Evolutionary conservation across 2,888 invertebrate species (phyloP).

Genomic region (Cosmia trapezina): DNA sequence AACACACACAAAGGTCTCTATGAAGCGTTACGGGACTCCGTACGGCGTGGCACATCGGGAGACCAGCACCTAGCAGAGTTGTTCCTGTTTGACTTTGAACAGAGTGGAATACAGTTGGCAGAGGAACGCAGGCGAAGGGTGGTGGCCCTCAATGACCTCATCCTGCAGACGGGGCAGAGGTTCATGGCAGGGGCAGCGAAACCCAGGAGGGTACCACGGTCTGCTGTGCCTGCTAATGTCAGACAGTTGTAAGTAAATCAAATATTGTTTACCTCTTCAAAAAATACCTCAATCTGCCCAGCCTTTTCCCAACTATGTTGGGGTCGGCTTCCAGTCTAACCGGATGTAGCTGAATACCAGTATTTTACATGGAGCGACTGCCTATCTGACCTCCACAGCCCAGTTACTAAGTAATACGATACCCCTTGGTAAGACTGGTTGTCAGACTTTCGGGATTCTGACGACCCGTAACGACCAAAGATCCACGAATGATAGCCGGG

Average conservation of each 20-base stretch:
- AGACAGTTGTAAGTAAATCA: constrained; percentile 92
- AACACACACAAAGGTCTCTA: constrained; percentile 97
- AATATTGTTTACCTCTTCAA: not conserved
- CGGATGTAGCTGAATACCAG: too few relatives aligned
- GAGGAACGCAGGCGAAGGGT: constrained; percentile 93
- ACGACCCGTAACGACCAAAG: too few relatives aligned
- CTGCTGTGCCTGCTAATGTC: constrained; percentile 93
- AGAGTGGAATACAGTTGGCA: constrained; percentile 98
- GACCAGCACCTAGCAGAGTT: constrained; percentile 96
- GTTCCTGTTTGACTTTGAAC: constrained; percentile 99
- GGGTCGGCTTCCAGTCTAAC: too few relatives aligned
- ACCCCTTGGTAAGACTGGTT: too few relatives aligned
- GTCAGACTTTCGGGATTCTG: too few relatives aligned
- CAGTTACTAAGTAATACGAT: too few relatives aligned
- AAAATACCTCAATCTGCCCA: too few relatives aligned
- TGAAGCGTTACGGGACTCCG: constrained; percentile 93
- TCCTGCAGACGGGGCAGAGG: constrained; percentile 95
- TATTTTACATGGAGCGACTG: too few relatives aligned
- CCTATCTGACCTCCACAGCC: too few relatives aligned
- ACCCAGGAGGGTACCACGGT: constrained; percentile 92
- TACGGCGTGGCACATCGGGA: constrained; percentile 93
- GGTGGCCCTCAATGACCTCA: constrained; percentile 96
- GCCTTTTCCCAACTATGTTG: too few relatives aligned
- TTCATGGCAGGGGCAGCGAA: constrained; percentile 94
- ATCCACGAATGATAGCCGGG: too few relatives aligned